phyloP scores from a whole-genome alignment of 1,140 invertebrate species.

The Bombus vancouverensis region DNA sequence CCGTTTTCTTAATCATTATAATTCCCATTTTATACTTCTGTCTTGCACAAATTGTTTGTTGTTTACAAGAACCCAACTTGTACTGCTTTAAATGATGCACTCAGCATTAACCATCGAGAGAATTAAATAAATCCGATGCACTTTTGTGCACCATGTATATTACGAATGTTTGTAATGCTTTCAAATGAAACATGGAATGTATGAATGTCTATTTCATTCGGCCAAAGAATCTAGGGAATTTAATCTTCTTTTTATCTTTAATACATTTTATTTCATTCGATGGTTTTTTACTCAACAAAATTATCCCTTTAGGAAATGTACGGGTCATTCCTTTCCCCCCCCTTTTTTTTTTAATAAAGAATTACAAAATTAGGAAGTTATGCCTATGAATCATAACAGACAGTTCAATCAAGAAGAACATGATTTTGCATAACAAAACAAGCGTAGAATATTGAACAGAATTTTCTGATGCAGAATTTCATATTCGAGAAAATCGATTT shows the following conservation, averaged over 20 bases:
- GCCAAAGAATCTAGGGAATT: no score
- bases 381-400: background rate
- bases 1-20: no score
- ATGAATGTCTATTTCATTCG: no score
- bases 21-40: no score
- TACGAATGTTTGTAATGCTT: background rate
- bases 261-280: background rate
- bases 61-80: no score
- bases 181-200: no score
- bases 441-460: background rate
- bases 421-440: slow-evolving; percentile 7
- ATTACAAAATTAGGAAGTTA: background rate
- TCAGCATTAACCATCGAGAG: background rate
- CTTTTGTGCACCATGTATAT: background rate
- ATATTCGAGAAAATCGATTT: background rate
- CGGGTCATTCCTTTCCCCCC: fast-evolving
- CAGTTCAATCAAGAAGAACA: background rate
- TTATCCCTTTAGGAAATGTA: background rate
- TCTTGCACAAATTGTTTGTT: no score
- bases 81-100: background rate
- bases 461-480: background rate
- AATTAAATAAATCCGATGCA: background rate
- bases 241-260: no score
- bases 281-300: background rate
- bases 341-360: background rate